phyloP scores from a whole-genome alignment of 2,888 invertebrate genomes.

The Hemithea aestivaria region DNA sequence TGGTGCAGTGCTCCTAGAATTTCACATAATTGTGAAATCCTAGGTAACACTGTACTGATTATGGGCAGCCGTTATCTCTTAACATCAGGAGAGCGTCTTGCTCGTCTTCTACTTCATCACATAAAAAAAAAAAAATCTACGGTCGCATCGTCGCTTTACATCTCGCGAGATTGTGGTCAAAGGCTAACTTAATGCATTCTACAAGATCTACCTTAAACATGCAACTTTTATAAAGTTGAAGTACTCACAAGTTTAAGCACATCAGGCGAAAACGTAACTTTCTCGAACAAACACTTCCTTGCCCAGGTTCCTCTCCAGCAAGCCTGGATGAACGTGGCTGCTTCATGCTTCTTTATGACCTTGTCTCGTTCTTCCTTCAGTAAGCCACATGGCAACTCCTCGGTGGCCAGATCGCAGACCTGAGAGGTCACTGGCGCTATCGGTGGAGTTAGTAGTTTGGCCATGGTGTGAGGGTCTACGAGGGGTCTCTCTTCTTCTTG shows the following conservation, averaged over 20 bases:
- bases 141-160: too few species aligned
- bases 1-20: too few species aligned
- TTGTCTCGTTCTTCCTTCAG: slow-evolving; percentile 56
- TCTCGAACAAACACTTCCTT: slow-evolving; percentile 43
- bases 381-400: slow-evolving; percentile 51
- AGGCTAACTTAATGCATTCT: too few species aligned
- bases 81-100: too few species aligned
- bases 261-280: slow-evolving; percentile 42
- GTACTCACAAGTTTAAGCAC: slow-evolving; percentile 50
- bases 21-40: too few species aligned
- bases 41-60: too few species aligned
- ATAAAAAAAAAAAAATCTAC: too few species aligned
- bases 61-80: too few species aligned
- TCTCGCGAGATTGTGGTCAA: too few species aligned
- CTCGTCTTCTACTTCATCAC: too few species aligned
- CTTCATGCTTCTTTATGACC: slow-evolving; percentile 50
- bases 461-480: slow-evolving; percentile 37
- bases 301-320: slow-evolving; percentile 62
- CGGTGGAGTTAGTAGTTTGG: slow-evolving; percentile 35
- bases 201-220: too few species aligned
- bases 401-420: slow-evolving; percentile 56
- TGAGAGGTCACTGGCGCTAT: slow-evolving; percentile 36
- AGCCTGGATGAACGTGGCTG: slow-evolving; percentile 58
- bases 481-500: slow-evolving; percentile 33
- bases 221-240: too few species aligned